Percentiles rank a stretch among this genome's conserved stretches.
These are phyloP conservation scores for Actenoides hombroni DNA, from an alignment of 2,113 vertebrate species.

Conservation along the genomic window DNA sequence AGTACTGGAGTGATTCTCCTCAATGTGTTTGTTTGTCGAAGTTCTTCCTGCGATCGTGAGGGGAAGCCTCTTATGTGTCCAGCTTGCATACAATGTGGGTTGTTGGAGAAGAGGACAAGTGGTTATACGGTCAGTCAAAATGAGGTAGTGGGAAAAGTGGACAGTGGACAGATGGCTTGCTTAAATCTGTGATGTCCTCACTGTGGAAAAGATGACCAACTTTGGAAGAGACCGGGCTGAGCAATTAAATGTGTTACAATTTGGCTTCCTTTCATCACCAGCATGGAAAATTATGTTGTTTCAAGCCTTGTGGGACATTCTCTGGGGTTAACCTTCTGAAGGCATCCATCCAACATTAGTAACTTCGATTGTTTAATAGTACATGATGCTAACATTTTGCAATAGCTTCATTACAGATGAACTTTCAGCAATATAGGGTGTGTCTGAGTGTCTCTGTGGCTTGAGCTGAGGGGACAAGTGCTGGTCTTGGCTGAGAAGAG, in stretches of 20 bases:
- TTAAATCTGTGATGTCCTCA: slow-evolving; percentile 58
- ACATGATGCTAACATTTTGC: slow-evolving; percentile 16
- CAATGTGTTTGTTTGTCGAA: slow-evolving; percentile 5
- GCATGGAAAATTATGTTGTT: slow-evolving; percentile 58
- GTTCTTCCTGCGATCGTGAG: slow-evolving; percentile 21
- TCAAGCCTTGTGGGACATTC: slow-evolving; percentile 55
- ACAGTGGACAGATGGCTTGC: slow-evolving; percentile 43
- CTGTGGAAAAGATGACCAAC: slow-evolving; percentile 66
- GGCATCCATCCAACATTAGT: slow-evolving; percentile 32
- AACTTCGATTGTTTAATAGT: slow-evolving; percentile 4
- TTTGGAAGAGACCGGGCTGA: slow-evolving; percentile 31
- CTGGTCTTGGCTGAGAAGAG: slow-evolving; percentile 8
- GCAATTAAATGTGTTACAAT: slow-evolving; percentile 54
- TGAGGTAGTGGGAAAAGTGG: slow-evolving; percentile 67
- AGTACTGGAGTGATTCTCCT: slow-evolving; percentile 13
- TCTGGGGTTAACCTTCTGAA: slow-evolving; percentile 41
- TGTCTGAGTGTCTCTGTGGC: slow-evolving; percentile 41
- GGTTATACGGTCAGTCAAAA: background rate
- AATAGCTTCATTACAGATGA: background rate
- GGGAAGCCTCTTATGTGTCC: background rate
- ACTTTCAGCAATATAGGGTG: background rate
- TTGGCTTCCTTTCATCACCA: slow-evolving; percentile 44
- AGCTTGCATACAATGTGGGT: background rate
- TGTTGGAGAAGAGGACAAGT: background rate
- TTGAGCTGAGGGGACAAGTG: background rate